Conservation (phyloP, 2,797 vertebrate species). For the Peromyscus melanophrys region DNA sequence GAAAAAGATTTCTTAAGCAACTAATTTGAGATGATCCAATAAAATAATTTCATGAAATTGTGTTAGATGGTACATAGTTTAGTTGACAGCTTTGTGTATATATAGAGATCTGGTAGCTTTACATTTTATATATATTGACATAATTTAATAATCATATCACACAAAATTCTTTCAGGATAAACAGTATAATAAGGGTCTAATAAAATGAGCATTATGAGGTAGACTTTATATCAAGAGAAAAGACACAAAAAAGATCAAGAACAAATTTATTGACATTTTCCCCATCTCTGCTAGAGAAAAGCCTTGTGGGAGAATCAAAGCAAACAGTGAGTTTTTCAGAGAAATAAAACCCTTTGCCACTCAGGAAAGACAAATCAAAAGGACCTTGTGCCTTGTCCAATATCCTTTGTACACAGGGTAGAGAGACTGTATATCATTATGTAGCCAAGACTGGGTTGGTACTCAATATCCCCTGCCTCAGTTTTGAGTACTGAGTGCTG, state of each 20-base stretch:
- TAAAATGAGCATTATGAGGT: background rate
- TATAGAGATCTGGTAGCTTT: background rate
- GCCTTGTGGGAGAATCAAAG: background rate
- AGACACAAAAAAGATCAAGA: background rate
- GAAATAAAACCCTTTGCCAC: background rate
- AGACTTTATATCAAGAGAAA: too few species aligned
- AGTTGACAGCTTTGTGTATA: background rate
- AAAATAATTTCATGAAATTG: background rate
- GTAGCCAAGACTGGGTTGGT: background rate
- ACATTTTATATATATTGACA: background rate
- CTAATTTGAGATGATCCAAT: background rate
- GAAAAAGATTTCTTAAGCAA: background rate
- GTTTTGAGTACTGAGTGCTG: background rate
- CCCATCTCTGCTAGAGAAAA: background rate
- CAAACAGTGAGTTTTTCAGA: background rate
- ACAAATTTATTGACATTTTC: background rate
- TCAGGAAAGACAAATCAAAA: background rate
- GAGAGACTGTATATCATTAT: background rate
- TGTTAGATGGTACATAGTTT: background rate
- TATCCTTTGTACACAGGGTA: background rate
- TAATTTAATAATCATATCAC: background rate
- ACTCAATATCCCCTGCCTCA: background rate
- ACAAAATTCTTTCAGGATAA: background rate
- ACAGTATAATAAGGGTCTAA: background rate
- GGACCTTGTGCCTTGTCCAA: background rate